These are phyloP conservation scores for Erynnis tages DNA, from an alignment of 2,888 invertebrate species.

Conservation along the genomic window DNA sequence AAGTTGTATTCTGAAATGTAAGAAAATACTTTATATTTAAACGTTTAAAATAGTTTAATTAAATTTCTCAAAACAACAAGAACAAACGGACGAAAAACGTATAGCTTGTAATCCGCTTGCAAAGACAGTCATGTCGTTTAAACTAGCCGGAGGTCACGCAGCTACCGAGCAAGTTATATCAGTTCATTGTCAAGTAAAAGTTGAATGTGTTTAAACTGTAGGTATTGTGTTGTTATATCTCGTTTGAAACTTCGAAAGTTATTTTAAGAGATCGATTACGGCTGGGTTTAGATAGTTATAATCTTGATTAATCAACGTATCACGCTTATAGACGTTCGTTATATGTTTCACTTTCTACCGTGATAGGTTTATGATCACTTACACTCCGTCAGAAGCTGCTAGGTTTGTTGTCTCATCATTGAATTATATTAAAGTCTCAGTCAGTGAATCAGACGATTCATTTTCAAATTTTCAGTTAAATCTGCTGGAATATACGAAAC, in stretches of 20 bases:
- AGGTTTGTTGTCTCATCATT: background rate
- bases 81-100: background rate
- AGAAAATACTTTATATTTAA: too few species aligned
- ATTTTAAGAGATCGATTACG: slow-evolving; percentile 18
- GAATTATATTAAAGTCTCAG: too few species aligned
- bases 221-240: background rate
- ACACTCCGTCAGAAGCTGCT: too few species aligned
- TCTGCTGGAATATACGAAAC: too few species aligned
- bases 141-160: slow-evolving; percentile 45
- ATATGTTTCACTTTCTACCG: slow-evolving; percentile 15
- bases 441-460: too few species aligned
- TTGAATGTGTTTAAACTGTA: slow-evolving; percentile 29
- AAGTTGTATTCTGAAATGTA: too few species aligned
- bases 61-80: background rate
- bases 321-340: background rate
- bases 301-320: slow-evolving; percentile 10
- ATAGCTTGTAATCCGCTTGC: background rate
- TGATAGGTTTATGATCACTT: slow-evolving; percentile 4
- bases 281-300: slow-evolving; percentile 11
- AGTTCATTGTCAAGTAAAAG: slow-evolving; percentile 68
- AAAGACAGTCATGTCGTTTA: slow-evolving; percentile 7
- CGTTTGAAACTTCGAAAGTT: slow-evolving; percentile 10
- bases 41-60: too few species aligned
- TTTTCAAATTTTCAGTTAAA: too few species aligned
- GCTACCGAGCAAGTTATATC: slow-evolving; percentile 32